Evolutionary conservation across 2,797 vertebrate species (phyloP).

Genomic region (Xyrichtys novacula): DNA sequence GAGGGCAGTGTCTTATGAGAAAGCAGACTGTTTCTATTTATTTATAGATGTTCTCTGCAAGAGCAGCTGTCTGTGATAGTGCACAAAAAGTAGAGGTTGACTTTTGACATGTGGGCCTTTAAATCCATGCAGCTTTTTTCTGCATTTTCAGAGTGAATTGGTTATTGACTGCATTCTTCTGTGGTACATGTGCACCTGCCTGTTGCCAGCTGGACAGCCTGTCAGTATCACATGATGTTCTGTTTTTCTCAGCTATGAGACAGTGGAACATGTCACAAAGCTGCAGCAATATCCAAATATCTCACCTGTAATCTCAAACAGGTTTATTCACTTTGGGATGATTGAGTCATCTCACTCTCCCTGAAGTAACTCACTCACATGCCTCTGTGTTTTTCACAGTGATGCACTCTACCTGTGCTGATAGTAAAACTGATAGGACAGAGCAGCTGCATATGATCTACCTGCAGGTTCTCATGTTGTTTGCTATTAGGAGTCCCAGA

Average conservation of each 20-base stretch:
- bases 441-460: neutral
- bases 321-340: neutral
- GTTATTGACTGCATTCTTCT: neutral
- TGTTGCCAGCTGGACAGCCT: neutral
- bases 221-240: neutral
- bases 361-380: neutral
- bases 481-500: no score
- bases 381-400: neutral
- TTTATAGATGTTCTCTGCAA: neutral
- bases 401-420: neutral
- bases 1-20: neutral
- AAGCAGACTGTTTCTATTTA: neutral
- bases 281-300: neutral
- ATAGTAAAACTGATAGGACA: neutral
- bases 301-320: constrained; percentile 3
- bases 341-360: neutral
- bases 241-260: neutral
- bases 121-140: neutral
- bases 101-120: no score
- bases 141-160: neutral
- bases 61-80: neutral
- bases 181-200: neutral
- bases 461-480: neutral
- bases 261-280: neutral
- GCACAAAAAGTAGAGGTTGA: no score